Conservation (phyloP, 30 jellyfish, hydroid and myxozoan species). For the Hydra vulgaris region DNA sequence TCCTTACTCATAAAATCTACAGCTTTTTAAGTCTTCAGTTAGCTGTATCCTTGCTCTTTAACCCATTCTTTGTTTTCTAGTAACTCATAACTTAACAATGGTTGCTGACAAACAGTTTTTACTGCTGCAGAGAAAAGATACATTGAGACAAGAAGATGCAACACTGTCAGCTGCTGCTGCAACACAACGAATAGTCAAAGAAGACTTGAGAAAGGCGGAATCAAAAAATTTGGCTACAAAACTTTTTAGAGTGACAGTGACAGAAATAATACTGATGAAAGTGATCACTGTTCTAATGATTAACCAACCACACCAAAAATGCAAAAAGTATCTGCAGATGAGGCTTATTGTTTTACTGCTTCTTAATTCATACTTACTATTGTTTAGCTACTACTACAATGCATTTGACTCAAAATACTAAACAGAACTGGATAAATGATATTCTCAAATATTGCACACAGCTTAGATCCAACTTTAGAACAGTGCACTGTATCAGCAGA, state of each 20-base stretch:
- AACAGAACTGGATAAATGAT: not conserved
- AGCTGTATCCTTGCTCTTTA: too few relatives aligned
- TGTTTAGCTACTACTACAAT: not conserved
- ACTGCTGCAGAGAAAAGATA: not conserved
- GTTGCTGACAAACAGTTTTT: not conserved
- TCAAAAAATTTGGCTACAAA: not conserved
- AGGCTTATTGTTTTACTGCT: not conserved
- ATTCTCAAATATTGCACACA: not conserved
- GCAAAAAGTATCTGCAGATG: not conserved
- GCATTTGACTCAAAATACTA: not conserved
- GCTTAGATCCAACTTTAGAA: not conserved
- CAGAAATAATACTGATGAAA: not conserved
- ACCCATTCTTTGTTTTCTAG: too few relatives aligned
- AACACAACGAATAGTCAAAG: not conserved
- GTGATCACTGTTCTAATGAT: not conserved
- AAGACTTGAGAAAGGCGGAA: not conserved
- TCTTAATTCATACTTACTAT: not conserved
- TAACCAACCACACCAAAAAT: not conserved
- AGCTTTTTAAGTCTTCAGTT: too few relatives aligned
- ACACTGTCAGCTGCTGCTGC: not conserved
- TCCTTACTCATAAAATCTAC: too few relatives aligned
- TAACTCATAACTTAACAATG: too few relatives aligned
- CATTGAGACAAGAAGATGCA: not conserved
- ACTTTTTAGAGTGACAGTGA: not conserved
- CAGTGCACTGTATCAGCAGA: not conserved